These are phyloP conservation scores for Odobenus rosmarus DNA, from an alignment of 2,113 vertebrate species.

Conservation along the genomic window DNA sequence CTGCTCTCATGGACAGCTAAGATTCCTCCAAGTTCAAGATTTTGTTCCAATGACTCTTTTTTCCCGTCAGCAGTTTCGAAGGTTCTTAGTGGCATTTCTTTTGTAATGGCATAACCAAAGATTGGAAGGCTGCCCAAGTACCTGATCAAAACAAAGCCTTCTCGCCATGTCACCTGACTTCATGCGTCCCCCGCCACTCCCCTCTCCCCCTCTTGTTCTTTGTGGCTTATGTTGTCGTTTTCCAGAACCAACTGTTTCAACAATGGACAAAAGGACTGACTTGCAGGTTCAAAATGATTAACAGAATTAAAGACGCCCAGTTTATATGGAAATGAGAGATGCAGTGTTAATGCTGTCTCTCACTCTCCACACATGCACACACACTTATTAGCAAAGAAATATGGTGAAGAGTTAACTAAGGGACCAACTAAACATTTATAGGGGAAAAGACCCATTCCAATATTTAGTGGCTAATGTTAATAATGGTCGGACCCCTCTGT, in stretches of 20 bases:
- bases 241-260: neutral
- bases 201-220: neutral
- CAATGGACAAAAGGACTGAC: neutral
- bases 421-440: neutral
- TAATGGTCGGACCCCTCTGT: neutral
- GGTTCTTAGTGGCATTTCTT: slow-evolving; percentile 17
- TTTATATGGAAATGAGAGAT: neutral
- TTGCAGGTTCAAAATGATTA: neutral
- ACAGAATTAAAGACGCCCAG: neutral
- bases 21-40: neutral
- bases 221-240: neutral
- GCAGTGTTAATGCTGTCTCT: neutral
- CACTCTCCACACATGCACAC: neutral
- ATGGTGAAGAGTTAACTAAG: neutral
- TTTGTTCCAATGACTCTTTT: slow-evolving; percentile 16
- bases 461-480: neutral
- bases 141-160: neutral
- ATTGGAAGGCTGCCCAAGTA: neutral
- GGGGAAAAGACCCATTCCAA: neutral
- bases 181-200: fast-evolving
- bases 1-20: slow-evolving; percentile 8
- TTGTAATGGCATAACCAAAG: neutral
- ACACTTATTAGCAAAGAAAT: neutral
- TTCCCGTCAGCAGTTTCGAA: slow-evolving; percentile 1
- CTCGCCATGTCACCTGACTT: neutral